A percentile compares a stretch with the other conserved stretches of the same genome.
phyloP scores from a whole-genome alignment of 2,797 vertebrate species.

The Cynodonichthys magdalenae region DNA sequence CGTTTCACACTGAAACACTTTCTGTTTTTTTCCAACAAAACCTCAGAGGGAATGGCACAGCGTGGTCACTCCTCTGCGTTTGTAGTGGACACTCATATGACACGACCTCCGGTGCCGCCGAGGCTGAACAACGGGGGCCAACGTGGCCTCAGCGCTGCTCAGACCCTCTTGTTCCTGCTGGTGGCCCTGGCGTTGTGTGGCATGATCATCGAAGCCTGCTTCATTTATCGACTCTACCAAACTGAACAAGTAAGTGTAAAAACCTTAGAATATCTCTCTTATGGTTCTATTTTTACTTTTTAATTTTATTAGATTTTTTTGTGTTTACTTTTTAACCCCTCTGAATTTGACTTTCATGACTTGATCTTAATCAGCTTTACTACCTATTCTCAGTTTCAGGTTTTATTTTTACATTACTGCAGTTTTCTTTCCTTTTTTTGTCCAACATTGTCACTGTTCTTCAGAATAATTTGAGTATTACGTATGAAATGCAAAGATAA shows the following conservation, averaged over 20 bases:
- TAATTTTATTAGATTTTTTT: background rate
- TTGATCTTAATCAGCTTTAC: conserved; percentile 3
- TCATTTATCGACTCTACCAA: conserved; percentile 75
- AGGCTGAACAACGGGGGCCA: background rate
- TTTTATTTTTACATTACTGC: conserved; percentile 11
- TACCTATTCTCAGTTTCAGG: conserved; percentile 25
- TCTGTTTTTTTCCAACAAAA: conserved; percentile 5
- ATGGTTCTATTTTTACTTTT: background rate
- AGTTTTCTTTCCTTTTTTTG: background rate
- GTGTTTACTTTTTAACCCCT: background rate
- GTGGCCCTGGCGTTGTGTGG: conserved; percentile 70
- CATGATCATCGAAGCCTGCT: conserved; percentile 71
- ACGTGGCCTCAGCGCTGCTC: background rate
- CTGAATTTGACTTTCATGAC: conserved; percentile 14
- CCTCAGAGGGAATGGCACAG: conserved; percentile 30
- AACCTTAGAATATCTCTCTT: background rate
- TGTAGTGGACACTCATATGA: conserved; percentile 65
- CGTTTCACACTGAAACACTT: background rate
- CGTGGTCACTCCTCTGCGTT: conserved; percentile 51
- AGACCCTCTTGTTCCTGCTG: conserved; percentile 69
- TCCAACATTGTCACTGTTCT: background rate
- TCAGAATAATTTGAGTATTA: no score
- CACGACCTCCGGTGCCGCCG: conserved; percentile 57
- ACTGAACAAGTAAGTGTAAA: conserved; percentile 60
- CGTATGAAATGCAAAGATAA: no score